phyloP scores from a whole-genome alignment of 2,113 vertebrate species.

The Argyrosomus japonicus region DNA sequence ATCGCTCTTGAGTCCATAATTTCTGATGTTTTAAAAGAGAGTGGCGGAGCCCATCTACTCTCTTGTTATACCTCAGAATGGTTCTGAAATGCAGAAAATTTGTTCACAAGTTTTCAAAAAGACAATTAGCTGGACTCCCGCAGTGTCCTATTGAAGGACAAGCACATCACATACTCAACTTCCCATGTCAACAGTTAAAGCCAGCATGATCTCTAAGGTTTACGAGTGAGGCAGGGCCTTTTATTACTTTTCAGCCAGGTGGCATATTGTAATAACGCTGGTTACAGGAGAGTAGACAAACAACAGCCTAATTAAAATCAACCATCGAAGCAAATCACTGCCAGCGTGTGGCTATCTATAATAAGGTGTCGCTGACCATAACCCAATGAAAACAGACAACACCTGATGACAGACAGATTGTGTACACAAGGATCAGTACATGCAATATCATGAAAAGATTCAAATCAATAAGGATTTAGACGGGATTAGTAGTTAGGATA shows the following conservation, averaged over 20 bases:
- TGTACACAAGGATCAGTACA: constrained; percentile 38
- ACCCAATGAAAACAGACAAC: constrained; percentile 35
- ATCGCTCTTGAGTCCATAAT: not conserved
- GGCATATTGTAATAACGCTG: constrained; percentile 36
- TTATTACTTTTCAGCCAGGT: constrained; percentile 51
- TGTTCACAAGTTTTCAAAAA: not conserved
- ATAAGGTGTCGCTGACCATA: constrained; percentile 43
- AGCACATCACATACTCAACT: not conserved
- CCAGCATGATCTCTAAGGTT: not conserved
- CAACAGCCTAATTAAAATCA: constrained; percentile 64
- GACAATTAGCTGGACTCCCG: not conserved
- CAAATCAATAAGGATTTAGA: constrained; percentile 14
- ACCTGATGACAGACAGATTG: constrained; percentile 30
- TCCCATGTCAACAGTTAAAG: not conserved
- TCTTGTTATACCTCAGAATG: not conserved
- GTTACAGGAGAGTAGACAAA: constrained; percentile 56
- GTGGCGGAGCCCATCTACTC: not conserved
- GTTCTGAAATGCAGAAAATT: constrained; percentile 7
- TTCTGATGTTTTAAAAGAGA: not conserved
- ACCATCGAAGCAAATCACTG: constrained; percentile 34
- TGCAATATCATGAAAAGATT: constrained; percentile 15
- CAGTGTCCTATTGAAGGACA: not conserved
- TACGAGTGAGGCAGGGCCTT: not conserved
- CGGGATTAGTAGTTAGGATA: not conserved
- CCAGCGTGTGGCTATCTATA: constrained; percentile 39